Conservation (phyloP, 2,113 vertebrate genomes). For the Cinclus mexicanus region DNA sequence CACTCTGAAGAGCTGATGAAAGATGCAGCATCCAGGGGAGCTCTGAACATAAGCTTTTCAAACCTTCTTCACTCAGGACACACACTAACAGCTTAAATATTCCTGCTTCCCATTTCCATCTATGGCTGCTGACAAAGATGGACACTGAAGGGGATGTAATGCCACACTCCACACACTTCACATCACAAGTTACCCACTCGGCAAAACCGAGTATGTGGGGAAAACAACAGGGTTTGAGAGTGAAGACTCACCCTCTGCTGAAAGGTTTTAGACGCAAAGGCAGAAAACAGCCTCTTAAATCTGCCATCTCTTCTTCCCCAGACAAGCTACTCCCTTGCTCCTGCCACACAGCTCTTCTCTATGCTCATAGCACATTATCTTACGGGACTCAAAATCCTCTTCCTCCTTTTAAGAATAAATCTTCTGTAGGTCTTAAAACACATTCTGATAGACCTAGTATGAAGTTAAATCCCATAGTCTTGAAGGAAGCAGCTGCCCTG, state of each 20-base stretch:
- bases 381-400: background rate
- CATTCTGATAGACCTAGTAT: background rate
- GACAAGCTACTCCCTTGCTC: background rate
- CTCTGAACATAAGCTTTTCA: background rate
- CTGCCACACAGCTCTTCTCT: background rate
- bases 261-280: background rate
- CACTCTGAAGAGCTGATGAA: background rate
- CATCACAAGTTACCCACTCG: background rate
- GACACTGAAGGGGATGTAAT: background rate
- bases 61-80: background rate
- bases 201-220: background rate
- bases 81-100: background rate
- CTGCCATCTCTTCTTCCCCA: background rate
- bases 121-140: background rate
- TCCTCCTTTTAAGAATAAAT: background rate
- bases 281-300: background rate
- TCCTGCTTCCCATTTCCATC: background rate
- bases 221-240: background rate
- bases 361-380: background rate
- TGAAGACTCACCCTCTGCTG: background rate
- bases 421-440: background rate
- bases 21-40: background rate
- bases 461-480: background rate
- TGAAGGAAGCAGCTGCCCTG: background rate
- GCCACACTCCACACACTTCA: background rate